These are phyloP conservation scores for Patella caerulea DNA, from an alignment of 2,888 invertebrate genomes.

Conservation along the genomic window DNA sequence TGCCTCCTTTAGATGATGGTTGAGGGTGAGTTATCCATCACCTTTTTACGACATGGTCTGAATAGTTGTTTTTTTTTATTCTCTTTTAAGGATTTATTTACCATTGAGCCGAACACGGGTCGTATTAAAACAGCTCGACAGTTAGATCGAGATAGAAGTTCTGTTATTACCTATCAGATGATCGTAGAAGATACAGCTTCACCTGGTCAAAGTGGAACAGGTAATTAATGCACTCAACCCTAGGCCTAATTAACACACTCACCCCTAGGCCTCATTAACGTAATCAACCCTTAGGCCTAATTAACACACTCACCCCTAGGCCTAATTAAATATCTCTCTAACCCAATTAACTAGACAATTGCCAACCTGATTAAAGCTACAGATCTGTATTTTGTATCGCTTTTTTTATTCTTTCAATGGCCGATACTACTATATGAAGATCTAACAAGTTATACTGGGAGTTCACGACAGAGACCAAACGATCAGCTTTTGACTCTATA, in stretches of 20 bases:
- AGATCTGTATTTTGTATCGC: too few relatives aligned
- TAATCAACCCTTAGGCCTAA: constrained; percentile 43
- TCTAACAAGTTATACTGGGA: too few relatives aligned
- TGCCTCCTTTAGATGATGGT: too few relatives aligned
- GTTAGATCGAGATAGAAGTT: constrained; percentile 86
- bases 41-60: too few relatives aligned
- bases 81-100: constrained; percentile 78
- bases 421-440: too few relatives aligned
- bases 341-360: background rate
- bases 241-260: too few relatives aligned
- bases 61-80: background rate
- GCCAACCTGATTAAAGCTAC: background rate
- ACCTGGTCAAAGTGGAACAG: constrained; percentile 85
- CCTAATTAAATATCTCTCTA: background rate
- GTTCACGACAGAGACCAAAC: too few relatives aligned
- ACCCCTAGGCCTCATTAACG: too few relatives aligned
- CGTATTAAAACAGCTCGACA: constrained; percentile 73
- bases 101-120: constrained; percentile 84
- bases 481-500: too few relatives aligned
- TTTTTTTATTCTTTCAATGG: too few relatives aligned
- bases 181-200: constrained; percentile 86
- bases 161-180: constrained; percentile 84
- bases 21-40: too few relatives aligned
- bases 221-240: constrained; percentile 67
- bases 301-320: background rate